Conservation (phyloP, 2,888 invertebrate species). For the Pristionchus exspectatus region DNA sequence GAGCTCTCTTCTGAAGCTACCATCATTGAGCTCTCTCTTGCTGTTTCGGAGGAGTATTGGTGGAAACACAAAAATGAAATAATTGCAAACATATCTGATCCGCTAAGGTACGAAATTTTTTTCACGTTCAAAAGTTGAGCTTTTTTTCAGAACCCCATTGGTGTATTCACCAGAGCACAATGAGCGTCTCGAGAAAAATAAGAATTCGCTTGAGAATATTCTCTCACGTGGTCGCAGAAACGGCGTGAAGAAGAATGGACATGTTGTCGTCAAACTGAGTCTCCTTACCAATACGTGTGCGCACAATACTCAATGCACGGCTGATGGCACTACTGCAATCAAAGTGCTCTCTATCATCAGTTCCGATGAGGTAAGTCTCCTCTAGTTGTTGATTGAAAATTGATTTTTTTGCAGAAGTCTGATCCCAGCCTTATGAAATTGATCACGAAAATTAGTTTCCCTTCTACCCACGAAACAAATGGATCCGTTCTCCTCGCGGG, state of each 20-base stretch:
- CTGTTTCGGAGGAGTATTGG: slow-evolving; percentile 3
- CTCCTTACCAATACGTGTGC: background rate
- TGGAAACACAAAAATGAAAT: background rate
- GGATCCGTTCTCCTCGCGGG: background rate
- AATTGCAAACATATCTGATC: background rate
- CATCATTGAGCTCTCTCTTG: background rate
- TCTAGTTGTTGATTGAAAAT: background rate
- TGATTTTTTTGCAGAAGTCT: background rate
- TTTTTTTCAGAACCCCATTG: background rate
- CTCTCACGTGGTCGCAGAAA: background rate
- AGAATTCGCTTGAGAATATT: background rate
- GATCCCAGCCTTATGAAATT: background rate
- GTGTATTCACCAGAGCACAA: background rate
- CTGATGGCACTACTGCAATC: background rate
- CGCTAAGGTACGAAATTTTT: background rate
- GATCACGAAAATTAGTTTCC: background rate
- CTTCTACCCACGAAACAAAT: background rate
- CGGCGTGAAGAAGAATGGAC: background rate
- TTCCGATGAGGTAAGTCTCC: background rate
- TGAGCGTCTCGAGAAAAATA: background rate
- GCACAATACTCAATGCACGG: background rate
- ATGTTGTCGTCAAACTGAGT: background rate
- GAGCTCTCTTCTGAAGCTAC: background rate
- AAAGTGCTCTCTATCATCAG: background rate
- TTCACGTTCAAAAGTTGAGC: too few relatives aligned